Evolutionary conservation across 2,888 invertebrate species (phyloP), one percentile per base, ranked within the genome.

Genomic region (Chymomyza fuscimana): DNA sequence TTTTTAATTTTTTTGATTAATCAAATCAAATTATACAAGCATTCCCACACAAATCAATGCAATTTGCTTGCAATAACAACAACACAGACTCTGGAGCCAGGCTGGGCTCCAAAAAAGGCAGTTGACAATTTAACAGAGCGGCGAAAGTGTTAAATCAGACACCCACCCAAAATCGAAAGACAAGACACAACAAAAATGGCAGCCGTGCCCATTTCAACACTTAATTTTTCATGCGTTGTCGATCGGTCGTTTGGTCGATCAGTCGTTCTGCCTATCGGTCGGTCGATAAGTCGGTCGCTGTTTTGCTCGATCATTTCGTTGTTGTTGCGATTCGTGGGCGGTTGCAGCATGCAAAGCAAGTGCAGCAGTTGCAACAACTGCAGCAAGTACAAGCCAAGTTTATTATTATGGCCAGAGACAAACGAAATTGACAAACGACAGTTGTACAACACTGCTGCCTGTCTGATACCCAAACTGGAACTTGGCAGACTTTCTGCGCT

Each of bases 1-100:
- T 46, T 46, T 46, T 46, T 46, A 12, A 7, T 5, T 32, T 68
- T 71, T 76, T 80, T 87, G 87, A 86, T 86, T 86, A 84, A 86
- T 86, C 85, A 88, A 88, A 86, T 82, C 82, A 86, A 88, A 88
- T 86, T 86, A 82, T 78, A 82, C 79, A 77, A 76, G 77, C 73
- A 77, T 86, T 88, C 86, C 85, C 88, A 86, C 86, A 86, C 88
- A 86, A 88, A 86, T 88, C 88, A 86, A 84, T 85, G 86, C 84
- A 78, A 77, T 81, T 83, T 81, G 77, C 66, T 25, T 75, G 72
- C 71, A 66, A 25, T 25, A 9, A 32, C 32, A 32, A 71, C 73
- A 59, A 59, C 63, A 40, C 50, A 10, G 50, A 19, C 32, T 29
- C 66, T 62, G 16, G 4, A 22, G 1, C 10, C 19, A 16, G 51